phyloP scores from a whole-genome alignment of 1,140 invertebrate species.

The Carposina sasakii region DNA sequence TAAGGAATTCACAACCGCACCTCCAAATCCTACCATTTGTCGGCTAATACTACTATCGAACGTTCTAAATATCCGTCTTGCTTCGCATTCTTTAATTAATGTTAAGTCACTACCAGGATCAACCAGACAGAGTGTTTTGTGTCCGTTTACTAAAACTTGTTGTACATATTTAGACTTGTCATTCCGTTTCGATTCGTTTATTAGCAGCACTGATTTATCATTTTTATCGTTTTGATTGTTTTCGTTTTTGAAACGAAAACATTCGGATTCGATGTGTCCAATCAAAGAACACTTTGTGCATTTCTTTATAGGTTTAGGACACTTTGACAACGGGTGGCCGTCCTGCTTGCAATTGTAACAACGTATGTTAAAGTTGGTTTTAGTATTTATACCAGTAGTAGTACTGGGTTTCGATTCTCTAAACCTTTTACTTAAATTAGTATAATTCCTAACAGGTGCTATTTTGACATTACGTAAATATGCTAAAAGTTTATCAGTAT shows the following conservation, averaged over 20 bases:
- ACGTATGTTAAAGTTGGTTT: background rate
- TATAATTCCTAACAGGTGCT: background rate
- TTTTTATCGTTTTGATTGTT: background rate
- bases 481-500: background rate
- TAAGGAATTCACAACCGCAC: background rate
- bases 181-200: background rate
- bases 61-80: background rate
- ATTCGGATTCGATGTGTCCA: slow-evolving; percentile 8
- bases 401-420: background rate
- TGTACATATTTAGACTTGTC: slow-evolving; percentile 1
- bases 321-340: slow-evolving; percentile 7
- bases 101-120: slow-evolving; percentile 12
- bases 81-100: slow-evolving; percentile 2
- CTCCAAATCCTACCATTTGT: slow-evolving; percentile 9
- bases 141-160: slow-evolving; percentile 4
- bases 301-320: slow-evolving; percentile 10
- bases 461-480: background rate
- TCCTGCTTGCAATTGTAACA: slow-evolving; percentile 13
- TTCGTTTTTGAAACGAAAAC: background rate
- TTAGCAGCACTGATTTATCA: slow-evolving; percentile 1
- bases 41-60: background rate
- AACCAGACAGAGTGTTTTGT: background rate
- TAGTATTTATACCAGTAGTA: background rate
- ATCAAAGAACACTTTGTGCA: slow-evolving; percentile 5
- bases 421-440: background rate